Conservation (phyloP, 2,888 invertebrate species). For the Scaptomyza polygonia region DNA sequence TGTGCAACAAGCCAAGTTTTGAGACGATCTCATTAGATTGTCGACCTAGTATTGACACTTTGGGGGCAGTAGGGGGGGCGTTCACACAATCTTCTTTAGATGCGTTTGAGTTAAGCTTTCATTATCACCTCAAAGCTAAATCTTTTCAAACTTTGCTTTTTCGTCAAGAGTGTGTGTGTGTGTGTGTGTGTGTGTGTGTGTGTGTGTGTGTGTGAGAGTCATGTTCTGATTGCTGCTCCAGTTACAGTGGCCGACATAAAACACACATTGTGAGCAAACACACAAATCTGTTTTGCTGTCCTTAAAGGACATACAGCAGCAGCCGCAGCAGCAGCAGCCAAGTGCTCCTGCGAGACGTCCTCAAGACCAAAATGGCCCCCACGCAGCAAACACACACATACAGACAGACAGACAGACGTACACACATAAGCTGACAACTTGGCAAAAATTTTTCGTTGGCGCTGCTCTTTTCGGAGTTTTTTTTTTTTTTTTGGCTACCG, state of each 20-base stretch:
- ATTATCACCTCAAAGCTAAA: neutral
- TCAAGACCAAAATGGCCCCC: conserved; percentile 53
- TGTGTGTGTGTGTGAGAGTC: conserved; percentile 3
- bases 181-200: too few species aligned
- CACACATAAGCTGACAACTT: neutral
- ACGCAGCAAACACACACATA: conserved; percentile 15
- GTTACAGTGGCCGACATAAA: conserved; percentile 57
- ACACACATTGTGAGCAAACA: conserved; percentile 50
- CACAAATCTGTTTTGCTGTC: conserved; percentile 50
- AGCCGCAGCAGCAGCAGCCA: too few species aligned
- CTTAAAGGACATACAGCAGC: conserved; percentile 43
- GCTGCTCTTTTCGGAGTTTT: conserved; percentile 60
- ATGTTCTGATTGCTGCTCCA: conserved; percentile 53
- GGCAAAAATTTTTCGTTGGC: conserved; percentile 43
- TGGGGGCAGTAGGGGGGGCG: too few species aligned
- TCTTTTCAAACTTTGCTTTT: neutral
- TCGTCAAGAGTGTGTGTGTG: neutral
- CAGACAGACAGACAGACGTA: conserved; percentile 4
- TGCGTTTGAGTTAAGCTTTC: too few species aligned
- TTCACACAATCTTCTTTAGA: too few species aligned
- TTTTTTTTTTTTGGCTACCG: conserved; percentile 52
- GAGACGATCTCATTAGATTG: neutral
- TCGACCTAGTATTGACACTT: too few species aligned
- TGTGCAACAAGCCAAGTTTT: neutral
- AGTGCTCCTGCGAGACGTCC: conserved; percentile 47